Evolutionary conservation across 2,797 vertebrate genomes (phyloP), one percentile per base, ranked within the genome.

Genomic region (Amphiprion clarkii): DNA sequence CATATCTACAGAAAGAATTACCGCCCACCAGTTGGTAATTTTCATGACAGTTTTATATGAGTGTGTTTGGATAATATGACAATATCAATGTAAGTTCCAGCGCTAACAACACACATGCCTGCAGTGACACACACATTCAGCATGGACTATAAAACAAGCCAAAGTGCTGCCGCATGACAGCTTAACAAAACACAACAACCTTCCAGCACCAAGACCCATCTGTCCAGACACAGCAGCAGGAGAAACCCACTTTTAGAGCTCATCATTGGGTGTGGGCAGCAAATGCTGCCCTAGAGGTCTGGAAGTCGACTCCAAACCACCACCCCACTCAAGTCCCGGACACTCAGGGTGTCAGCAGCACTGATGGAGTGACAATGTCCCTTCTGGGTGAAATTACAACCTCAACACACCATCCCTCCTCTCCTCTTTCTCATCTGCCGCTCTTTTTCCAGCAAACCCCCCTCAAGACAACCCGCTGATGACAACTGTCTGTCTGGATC

Each of bases 351-450:
- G 80, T 83, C 80, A 75, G 70, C 53, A 57, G 71, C 65, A 64
- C 62, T 72, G 84, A 87, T 66, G 76, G 80, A 88, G 81, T 78
- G 86, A 83, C 83, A 85, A 64, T 0, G 12, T 74, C 61, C 44
- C 84, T 72, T 71, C 36, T 57, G 84, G 87, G 77, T 76, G 79
- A 90, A 88, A 89, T 89, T 62, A 88, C 88, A 91, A 78, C 83
- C 87, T 65, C 60, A 55, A 74, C 74, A 79, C 75, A 69, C 58
- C 56, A 57, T 66, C 62, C 62, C 39, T 40, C 63, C 48, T 51
- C 61, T 74, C 55, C 29, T 67, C 71, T 80, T 80, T 73, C 72
- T 84, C 58, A 71, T 87, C 62, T 77, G 59, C 40, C 6, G 21
- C 52, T 77, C 56, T 40, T 73, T 77, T 86, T 79, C 74, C 62